These are phyloP conservation scores for Monoplex corrugatus DNA, from an alignment of 2,888 invertebrate species.

Conservation along the genomic window DNA sequence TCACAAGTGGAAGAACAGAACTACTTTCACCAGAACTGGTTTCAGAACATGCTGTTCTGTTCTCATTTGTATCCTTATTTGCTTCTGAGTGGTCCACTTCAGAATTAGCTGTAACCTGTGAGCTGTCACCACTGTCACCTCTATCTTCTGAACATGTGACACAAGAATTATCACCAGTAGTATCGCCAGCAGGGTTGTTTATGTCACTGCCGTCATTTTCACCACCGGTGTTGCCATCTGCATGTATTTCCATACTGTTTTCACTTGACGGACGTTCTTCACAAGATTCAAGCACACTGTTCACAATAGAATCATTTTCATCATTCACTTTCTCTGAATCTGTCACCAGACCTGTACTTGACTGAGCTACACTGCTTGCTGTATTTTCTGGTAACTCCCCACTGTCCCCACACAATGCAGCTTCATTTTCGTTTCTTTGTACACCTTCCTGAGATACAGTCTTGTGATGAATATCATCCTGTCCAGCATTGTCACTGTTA, in stretches of 20 bases:
- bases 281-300: not conserved
- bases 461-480: too few species aligned
- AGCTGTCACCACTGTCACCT: not conserved
- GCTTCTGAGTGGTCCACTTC: not conserved
- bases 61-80: not conserved
- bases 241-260: not conserved
- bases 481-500: too few species aligned
- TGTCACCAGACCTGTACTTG: too few species aligned
- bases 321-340: not conserved
- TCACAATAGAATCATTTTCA: not conserved
- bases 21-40: not conserved
- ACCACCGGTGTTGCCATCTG: not conserved
- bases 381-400: too few species aligned
- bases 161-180: not conserved
- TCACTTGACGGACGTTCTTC: not conserved
- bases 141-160: not conserved
- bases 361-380: too few species aligned
- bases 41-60: not conserved
- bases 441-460: too few species aligned
- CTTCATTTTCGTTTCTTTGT: too few species aligned
- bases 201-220: not conserved
- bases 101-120: not conserved
- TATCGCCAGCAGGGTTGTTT: not conserved
- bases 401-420: too few species aligned
- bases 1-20: too few species aligned